A percentile compares a stretch with the other conserved stretches of the same genome.
phyloP scores from a whole-genome alignment of 1,140 invertebrate species.

The Leptopilina clavipes region DNA sequence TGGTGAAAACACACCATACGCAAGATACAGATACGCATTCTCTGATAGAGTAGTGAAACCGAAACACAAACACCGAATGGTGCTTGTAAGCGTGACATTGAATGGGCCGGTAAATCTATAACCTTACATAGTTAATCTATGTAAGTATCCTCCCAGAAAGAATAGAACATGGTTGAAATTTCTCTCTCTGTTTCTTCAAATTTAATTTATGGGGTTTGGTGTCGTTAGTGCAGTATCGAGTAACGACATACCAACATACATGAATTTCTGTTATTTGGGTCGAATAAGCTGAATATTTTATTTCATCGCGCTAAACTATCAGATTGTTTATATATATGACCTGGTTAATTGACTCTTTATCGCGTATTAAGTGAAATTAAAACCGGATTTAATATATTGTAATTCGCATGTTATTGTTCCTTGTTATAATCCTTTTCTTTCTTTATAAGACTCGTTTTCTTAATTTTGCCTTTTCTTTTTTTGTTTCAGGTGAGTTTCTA shows the following conservation, averaged over 20 bases:
- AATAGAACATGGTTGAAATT: constrained; percentile 32
- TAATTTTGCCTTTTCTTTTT: background rate
- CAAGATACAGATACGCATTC: constrained; percentile 15
- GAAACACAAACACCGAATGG: background rate
- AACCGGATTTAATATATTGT: constrained; percentile 8
- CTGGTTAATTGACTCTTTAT: constrained; percentile 9
- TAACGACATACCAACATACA: constrained; percentile 13
- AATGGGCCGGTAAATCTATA: constrained; percentile 34
- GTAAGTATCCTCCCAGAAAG: constrained; percentile 34
- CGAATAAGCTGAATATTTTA: constrained; percentile 20
- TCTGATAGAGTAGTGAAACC: constrained; percentile 33
- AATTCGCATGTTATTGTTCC: background rate
- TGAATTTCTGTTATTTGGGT: constrained; percentile 26
- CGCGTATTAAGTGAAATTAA: background rate
- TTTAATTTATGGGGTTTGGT: constrained; percentile 16
- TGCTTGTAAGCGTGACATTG: constrained; percentile 29
- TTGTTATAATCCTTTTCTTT: background rate
- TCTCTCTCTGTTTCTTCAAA: constrained; percentile 23
- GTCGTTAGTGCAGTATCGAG: background rate
- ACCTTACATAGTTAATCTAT: constrained; percentile 31
- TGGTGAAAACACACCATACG: constrained; percentile 7
- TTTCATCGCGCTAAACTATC: constrained; percentile 7
- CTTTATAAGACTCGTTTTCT: background rate
- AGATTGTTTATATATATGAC: constrained; percentile 6
- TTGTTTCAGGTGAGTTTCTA: constrained; percentile 15